phyloP scores from a whole-genome alignment of 2,113 vertebrate genomes.

The Alethe diademata region DNA sequence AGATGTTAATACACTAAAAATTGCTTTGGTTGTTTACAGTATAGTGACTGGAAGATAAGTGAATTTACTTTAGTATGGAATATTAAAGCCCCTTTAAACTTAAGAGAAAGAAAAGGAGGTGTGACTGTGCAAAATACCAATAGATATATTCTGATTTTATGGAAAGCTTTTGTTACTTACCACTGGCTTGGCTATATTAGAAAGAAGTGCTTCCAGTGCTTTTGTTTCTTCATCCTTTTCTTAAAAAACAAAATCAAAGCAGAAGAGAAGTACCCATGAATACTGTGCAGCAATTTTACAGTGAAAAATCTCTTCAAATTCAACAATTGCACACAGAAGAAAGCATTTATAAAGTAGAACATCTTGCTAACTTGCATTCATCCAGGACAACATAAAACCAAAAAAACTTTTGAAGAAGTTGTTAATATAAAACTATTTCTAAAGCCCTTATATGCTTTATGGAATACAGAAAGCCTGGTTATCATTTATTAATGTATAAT shows the following conservation, averaged over 20 bases:
- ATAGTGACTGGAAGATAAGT: not conserved
- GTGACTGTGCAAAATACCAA: not conserved
- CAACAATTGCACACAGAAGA: not conserved
- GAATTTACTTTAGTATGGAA: not conserved
- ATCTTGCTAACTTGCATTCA: not conserved
- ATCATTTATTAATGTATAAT: not conserved
- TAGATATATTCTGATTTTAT: not conserved
- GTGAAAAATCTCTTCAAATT: not conserved
- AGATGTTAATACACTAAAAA: not conserved
- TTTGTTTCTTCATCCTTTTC: slow-evolving; percentile 90
- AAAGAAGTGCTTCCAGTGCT: slow-evolving; percentile 84
- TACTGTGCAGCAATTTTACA: not conserved
- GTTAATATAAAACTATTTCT: not conserved
- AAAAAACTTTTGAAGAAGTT: not conserved
- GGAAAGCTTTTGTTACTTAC: slow-evolving; percentile 75
- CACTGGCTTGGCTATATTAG: slow-evolving; percentile 85
- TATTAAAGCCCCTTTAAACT: not conserved
- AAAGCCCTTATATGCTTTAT: not conserved
- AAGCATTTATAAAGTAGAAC: not conserved
- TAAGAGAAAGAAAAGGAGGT: not conserved
- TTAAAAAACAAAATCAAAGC: slow-evolving; percentile 65
- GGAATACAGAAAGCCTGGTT: not conserved
- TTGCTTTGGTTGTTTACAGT: not conserved
- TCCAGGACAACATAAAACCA: not conserved
- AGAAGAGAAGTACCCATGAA: slow-evolving; percentile 10